A percentile compares a stretch with the other conserved stretches of the same genome.
These are phyloP conservation scores for Anthrax anthrax DNA, from an alignment of 2,888 invertebrate genomes.

Conservation along the genomic window DNA sequence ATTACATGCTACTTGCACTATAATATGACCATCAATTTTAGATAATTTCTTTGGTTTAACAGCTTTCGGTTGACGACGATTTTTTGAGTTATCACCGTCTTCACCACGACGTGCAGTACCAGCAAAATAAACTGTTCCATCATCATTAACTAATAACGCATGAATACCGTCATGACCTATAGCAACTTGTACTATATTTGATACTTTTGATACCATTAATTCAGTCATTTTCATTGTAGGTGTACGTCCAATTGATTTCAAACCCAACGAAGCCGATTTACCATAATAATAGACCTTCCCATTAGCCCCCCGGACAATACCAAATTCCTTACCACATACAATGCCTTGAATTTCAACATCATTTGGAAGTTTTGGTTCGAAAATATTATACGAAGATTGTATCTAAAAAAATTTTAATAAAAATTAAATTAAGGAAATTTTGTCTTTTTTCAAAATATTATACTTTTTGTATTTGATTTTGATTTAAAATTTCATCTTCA, in stretches of 20 bases:
- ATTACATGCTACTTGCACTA: slow-evolving; percentile 79
- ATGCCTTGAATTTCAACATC: slow-evolving; percentile 71
- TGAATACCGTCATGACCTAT: slow-evolving; percentile 91
- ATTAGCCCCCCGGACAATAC: slow-evolving; percentile 63
- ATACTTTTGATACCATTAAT: slow-evolving; percentile 51
- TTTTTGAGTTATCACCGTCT: slow-evolving; percentile 74
- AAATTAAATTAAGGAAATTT: neutral
- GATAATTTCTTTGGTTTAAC: slow-evolving; percentile 85
- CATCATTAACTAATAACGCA: slow-evolving; percentile 79
- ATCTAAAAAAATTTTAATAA: slow-evolving; percentile 26
- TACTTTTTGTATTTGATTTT: slow-evolving; percentile 32
- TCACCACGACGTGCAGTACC: slow-evolving; percentile 79
- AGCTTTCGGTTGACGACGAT: slow-evolving; percentile 75
- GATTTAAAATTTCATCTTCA: slow-evolving; percentile 46
- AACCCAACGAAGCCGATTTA: slow-evolving; percentile 71
- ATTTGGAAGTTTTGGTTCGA: slow-evolving; percentile 43
- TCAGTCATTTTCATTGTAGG: slow-evolving; percentile 37
- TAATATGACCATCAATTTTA: slow-evolving; percentile 72
- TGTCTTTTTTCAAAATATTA: neutral
- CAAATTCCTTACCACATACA: slow-evolving; percentile 81
- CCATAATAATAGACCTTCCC: slow-evolving; percentile 85
- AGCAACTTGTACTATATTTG: slow-evolving; percentile 61
- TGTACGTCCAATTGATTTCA: slow-evolving; percentile 44
- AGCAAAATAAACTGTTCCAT: slow-evolving; percentile 75
- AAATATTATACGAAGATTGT: slow-evolving; percentile 40